Conservation (phyloP, 2,888 invertebrate species). For the Alloplasta piceator region DNA sequence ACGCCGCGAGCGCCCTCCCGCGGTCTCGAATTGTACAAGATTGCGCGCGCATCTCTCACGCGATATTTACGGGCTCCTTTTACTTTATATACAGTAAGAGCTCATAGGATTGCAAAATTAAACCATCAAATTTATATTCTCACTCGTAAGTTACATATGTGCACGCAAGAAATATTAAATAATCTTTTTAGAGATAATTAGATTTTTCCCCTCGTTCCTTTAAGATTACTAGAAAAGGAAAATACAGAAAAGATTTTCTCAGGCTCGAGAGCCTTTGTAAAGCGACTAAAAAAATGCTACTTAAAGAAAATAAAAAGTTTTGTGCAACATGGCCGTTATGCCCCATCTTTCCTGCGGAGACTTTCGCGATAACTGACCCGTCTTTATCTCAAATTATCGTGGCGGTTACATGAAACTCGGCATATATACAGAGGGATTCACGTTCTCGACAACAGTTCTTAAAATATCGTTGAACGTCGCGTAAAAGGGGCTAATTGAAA, state of each 20-base stretch:
- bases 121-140: slow-evolving; percentile 30
- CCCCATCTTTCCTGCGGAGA: no score
- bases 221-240: no score
- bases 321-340: no score
- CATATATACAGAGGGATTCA: background rate
- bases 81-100: background rate
- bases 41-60: background rate
- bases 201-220: no score
- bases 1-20: background rate
- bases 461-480: slow-evolving; percentile 41
- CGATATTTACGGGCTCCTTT: background rate
- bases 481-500: slow-evolving; percentile 38
- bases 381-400: slow-evolving; percentile 45
- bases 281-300: no score
- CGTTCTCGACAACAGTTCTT: slow-evolving; percentile 31
- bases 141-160: slow-evolving; percentile 6
- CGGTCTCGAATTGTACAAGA: background rate
- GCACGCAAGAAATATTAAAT: background rate
- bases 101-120: slow-evolving; percentile 45
- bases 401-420: slow-evolving; percentile 9
- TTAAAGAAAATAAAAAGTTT: no score
- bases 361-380: slow-evolving; percentile 35
- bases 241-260: no score
- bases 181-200: no score
- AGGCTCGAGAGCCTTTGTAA: no score